phyloP scores from a whole-genome alignment of 2,113 vertebrate genomes.

The Python bivittatus region DNA sequence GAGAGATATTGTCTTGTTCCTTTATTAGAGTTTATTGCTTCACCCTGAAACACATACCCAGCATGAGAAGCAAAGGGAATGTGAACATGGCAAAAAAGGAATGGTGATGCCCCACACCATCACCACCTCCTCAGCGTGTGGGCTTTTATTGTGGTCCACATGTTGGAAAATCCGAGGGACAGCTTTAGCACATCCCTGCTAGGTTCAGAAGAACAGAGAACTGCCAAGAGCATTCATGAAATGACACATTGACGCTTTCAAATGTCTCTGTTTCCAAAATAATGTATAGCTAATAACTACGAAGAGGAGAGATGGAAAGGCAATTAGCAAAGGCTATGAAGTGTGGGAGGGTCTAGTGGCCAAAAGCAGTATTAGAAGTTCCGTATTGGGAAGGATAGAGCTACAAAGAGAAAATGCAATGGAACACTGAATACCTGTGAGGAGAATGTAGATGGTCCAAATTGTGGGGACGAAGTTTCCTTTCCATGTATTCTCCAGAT shows the following conservation, averaged over 20 bases:
- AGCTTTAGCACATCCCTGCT: background rate
- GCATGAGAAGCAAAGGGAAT: background rate
- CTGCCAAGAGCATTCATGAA: background rate
- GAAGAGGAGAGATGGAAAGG: slow-evolving; percentile 33
- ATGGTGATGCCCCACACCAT: background rate
- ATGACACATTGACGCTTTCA: background rate
- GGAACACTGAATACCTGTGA: background rate
- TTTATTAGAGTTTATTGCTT: background rate
- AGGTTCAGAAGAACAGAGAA: background rate
- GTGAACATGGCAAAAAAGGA: background rate
- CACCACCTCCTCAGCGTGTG: background rate
- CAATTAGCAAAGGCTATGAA: slow-evolving; percentile 41
- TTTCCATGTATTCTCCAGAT: background rate
- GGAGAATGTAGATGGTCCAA: background rate
- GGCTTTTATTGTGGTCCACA: background rate
- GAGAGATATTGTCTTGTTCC: background rate
- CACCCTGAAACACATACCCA: background rate
- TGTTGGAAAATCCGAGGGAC: background rate
- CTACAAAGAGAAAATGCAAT: background rate
- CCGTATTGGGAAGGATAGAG: slow-evolving; percentile 12
- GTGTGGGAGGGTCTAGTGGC: slow-evolving; percentile 7
- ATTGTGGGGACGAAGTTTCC: background rate
- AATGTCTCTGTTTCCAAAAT: slow-evolving; percentile 29
- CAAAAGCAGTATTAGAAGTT: background rate
- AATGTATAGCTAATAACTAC: slow-evolving; percentile 35